A percentile compares a stretch with the other conserved stretches of the same genome.
Evolutionary conservation across 2,888 invertebrate species (phyloP).

Genomic region (Melanotus villosus): DNA sequence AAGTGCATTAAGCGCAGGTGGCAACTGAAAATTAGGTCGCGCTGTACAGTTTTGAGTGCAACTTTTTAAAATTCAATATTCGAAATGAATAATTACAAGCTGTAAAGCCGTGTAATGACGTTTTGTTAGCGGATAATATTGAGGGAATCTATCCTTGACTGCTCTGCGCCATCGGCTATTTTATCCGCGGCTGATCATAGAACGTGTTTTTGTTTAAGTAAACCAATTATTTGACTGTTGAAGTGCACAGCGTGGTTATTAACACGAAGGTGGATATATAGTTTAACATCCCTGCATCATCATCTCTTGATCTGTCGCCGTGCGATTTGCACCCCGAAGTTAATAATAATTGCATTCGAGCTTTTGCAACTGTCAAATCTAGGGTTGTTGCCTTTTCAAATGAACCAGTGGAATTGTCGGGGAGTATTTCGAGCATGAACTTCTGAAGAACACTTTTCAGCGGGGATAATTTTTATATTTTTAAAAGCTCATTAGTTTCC

Average conservation of each 20-base stretch:
- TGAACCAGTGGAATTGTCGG: background rate
- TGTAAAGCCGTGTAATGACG: constrained; percentile 17
- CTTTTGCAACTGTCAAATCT: constrained; percentile 1
- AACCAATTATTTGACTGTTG: constrained; percentile 55
- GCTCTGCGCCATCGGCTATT: constrained; percentile 41
- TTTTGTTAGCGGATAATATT: constrained; percentile 29
- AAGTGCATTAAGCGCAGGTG: constrained; percentile 32
- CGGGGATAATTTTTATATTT: too few species aligned
- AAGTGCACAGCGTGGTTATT: constrained; percentile 44
- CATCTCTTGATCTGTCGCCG: constrained; percentile 30
- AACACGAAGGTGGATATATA: constrained; percentile 41
- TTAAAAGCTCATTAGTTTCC: too few species aligned
- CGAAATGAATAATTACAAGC: constrained; percentile 28
- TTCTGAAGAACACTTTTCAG: background rate
- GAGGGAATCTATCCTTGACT: constrained; percentile 41
- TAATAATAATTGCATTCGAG: constrained; percentile 15
- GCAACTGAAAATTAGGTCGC: constrained; percentile 24
- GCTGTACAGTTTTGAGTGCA: constrained; percentile 24
- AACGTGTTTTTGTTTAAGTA: constrained; percentile 58
- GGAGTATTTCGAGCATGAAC: background rate
- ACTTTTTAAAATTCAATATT: constrained; percentile 29
- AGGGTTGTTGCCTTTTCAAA: background rate
- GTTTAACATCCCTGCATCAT: constrained; percentile 35
- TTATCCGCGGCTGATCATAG: constrained; percentile 37
- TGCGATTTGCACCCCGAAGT: constrained; percentile 25